These are phyloP conservation scores for Limosa lapponica DNA, from an alignment of 2,797 vertebrate species.

Conservation along the genomic window DNA sequence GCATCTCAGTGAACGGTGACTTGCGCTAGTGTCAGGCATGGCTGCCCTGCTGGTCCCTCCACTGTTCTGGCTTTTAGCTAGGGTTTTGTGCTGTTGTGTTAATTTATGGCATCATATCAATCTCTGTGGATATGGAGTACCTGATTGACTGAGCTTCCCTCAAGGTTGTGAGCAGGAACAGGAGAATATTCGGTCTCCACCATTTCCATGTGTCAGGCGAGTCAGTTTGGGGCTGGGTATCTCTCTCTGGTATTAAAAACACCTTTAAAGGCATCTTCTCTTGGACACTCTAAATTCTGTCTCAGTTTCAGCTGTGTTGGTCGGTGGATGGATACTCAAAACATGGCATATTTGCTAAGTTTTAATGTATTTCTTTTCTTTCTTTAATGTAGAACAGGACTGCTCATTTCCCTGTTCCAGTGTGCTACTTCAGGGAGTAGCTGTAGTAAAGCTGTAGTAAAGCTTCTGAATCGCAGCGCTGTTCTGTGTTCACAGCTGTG, in stretches of 20 bases:
- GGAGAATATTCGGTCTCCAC: background rate
- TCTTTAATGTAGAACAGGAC: background rate
- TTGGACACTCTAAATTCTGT: background rate
- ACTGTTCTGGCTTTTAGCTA: background rate
- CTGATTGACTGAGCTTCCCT: background rate
- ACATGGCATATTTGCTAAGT: background rate
- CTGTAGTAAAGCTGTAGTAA: background rate
- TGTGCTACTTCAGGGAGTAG: background rate
- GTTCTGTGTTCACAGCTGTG: background rate
- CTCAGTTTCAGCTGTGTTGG: background rate
- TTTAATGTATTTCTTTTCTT: background rate
- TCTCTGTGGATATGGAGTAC: background rate
- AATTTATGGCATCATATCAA: background rate
- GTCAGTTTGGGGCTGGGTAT: background rate
- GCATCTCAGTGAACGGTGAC: background rate
- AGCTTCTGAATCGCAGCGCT: background rate
- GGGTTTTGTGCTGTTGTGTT: background rate
- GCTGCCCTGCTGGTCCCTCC: background rate
- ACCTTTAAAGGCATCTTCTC: background rate
- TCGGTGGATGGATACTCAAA: background rate
- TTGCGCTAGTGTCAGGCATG: background rate
- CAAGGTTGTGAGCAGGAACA: background rate
- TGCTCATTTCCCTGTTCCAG: background rate
- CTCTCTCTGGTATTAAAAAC: background rate
- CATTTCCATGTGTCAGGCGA: rapidly evolving